A percentile compares a stretch with the other conserved stretches of the same genome.
Conservation (phyloP, 2,888 invertebrate species). For the Smittia aterrima region DNA sequence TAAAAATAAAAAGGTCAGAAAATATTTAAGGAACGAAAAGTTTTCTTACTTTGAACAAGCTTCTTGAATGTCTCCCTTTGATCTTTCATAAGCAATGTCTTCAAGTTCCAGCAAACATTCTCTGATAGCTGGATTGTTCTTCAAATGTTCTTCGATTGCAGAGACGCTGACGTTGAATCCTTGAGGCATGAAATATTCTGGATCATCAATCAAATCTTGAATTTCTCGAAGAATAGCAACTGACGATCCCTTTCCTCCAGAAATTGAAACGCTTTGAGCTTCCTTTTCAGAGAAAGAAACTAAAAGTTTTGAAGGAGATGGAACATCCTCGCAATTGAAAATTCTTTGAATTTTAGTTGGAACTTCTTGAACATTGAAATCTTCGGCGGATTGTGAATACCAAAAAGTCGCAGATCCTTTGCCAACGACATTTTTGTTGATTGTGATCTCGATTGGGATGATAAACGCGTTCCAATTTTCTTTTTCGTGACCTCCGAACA, state of each 20-base stretch:
- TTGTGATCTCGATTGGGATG: constrained; percentile 45
- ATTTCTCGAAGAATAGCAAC: constrained; percentile 61
- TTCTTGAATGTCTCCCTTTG: constrained; percentile 55
- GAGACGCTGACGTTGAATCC: constrained; percentile 69
- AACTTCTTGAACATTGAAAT: constrained; percentile 24
- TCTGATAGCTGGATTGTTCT: constrained; percentile 54
- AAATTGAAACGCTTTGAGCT: constrained; percentile 58
- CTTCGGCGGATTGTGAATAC: constrained; percentile 45
- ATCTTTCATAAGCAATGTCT: constrained; percentile 55
- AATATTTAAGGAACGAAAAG: neutral
- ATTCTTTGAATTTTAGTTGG: constrained; percentile 45
- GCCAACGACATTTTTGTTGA: constrained; percentile 51
- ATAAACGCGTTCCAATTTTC: constrained; percentile 46
- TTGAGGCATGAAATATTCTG: constrained; percentile 57
- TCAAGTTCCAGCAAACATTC: constrained; percentile 57
- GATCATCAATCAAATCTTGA: constrained; percentile 44
- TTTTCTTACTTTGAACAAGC: constrained; percentile 53
- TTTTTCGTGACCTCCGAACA: constrained; percentile 49
- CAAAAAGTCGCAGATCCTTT: constrained; percentile 52
- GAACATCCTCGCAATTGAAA: constrained; percentile 48
- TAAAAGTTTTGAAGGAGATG: constrained; percentile 49
- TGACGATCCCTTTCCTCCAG: constrained; percentile 79
- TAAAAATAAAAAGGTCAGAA: neutral
- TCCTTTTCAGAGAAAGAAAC: constrained; percentile 54
- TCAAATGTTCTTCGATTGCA: constrained; percentile 62